Base-by-base conservation (phyloP, 2,113 vertebrate species). In the Phrynocephalus versicolor region DNA sequence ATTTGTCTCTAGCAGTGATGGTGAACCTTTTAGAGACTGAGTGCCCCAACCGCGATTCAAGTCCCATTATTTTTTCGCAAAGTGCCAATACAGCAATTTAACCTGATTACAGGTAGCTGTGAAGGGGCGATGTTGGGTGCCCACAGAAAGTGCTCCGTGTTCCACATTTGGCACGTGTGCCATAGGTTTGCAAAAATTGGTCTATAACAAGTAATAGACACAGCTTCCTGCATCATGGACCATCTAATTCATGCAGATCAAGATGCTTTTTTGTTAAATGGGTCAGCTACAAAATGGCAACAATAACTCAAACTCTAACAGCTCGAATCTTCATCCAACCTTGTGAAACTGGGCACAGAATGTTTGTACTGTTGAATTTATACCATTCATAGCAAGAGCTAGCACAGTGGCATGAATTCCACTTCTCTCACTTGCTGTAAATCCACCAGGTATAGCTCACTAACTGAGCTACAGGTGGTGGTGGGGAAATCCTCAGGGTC, bases 331-430 rank as follows among this genome's bases (percentile, higher is more conserved):
- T 3, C 6, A 70, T 57, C 30, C 30, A 57, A 4, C 16, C 30
- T 25, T 12, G 30, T 57, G 33, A 37, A 57, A 27, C 12, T 7
- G 21, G 30, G 16, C 18, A 67, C 27, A 67, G 58, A 58, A 39
- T 72, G 21, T 70, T 74, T 74, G 57, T 58, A 64, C 58, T 41
- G 37, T 37, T 64, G 67, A 65, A 41, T 82, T 84, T 85, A 90
- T 25, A 65, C 77, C 72, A 75, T 80, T 87, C 85, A 81, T 33
- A 65, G 10, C 90, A 84, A 55, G 21, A 37, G n/a, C 0, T 83
- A 65, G 27, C 72, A 93, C 25, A 25, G 30, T 70, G 72, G 65
- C 19, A 81, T 67, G 77, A 35, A 81, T 3, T 58, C 67, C n/a
- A 51, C 57, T 71, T 70, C 39, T 35, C 45, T 84, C 33, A 78